Conservation (phyloP, 2,797 vertebrate species). For the Pempheris klunzingeri region DNA sequence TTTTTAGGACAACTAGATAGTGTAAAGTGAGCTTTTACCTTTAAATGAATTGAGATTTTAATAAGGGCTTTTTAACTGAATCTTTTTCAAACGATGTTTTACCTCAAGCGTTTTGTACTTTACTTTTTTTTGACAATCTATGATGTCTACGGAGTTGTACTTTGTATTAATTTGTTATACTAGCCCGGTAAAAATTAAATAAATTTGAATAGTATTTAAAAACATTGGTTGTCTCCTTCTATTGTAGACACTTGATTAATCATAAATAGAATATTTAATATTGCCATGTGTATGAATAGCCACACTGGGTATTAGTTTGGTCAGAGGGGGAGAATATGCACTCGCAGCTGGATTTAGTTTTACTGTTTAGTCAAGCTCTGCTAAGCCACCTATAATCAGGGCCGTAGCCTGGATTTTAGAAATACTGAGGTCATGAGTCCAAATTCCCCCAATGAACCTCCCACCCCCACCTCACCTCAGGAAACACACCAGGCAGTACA, state of each 20-base stretch:
- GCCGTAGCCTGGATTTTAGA: not conserved
- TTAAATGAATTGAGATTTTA: constrained; percentile 74
- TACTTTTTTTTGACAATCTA: constrained; percentile 85
- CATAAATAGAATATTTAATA: not conserved
- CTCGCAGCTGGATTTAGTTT: not conserved
- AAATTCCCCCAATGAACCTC: not conserved
- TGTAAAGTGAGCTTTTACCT: constrained; percentile 80
- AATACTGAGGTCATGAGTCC: not conserved
- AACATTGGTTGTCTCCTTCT: constrained; percentile 19
- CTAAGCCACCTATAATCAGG: not conserved
- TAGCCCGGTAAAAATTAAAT: constrained; percentile 77
- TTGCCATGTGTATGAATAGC: not conserved
- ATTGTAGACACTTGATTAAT: constrained; percentile 4
- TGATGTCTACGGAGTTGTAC: constrained; percentile 82
- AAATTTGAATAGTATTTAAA: constrained; percentile 72
- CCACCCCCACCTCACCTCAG: not conserved
- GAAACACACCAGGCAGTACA: not conserved
- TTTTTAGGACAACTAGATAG: constrained; percentile 74
- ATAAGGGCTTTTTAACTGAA: constrained; percentile 83
- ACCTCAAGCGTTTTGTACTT: constrained; percentile 85
- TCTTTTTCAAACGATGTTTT: constrained; percentile 83
- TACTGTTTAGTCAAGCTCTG: not conserved
- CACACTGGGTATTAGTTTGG: not conserved
- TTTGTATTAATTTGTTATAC: constrained; percentile 86
- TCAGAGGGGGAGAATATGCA: not conserved